Evolutionary conservation across 2,888 invertebrate species (phyloP).

Genomic region (Parascotia fuliginaria): DNA sequence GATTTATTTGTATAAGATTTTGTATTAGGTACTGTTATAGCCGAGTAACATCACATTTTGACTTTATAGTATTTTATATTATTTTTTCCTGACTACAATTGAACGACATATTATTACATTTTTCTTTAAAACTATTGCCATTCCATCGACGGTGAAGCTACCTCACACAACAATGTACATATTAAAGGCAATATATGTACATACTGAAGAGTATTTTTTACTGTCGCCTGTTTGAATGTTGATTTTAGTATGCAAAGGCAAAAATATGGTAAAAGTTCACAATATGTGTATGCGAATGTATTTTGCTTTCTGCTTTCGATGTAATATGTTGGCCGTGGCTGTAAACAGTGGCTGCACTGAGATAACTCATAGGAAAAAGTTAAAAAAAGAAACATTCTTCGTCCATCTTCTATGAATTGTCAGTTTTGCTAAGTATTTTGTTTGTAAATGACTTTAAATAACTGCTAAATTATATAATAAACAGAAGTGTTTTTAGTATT

Average conservation of each 20-base stretch:
- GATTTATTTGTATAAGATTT: slow-evolving; percentile 5
- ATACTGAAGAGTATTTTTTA: slow-evolving; percentile 63
- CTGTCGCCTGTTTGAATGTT: slow-evolving; percentile 52
- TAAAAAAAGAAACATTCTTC: too few species aligned
- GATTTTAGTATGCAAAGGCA: slow-evolving; percentile 41
- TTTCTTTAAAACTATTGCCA: slow-evolving; percentile 6
- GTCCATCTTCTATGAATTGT: too few species aligned
- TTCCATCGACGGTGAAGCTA: slow-evolving; percentile 43
- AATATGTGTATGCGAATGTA: slow-evolving; percentile 27
- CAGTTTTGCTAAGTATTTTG: too few species aligned
- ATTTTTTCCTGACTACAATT: not conserved
- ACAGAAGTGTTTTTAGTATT: too few species aligned
- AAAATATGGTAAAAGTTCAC: slow-evolving; percentile 29
- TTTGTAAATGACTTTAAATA: too few species aligned
- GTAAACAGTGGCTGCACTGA: slow-evolving; percentile 21
- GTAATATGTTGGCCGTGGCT: slow-evolving; percentile 27
- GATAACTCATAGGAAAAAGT: not conserved
- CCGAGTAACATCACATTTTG: slow-evolving; percentile 1
- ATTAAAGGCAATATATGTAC: slow-evolving; percentile 61
- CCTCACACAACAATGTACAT: slow-evolving; percentile 56
- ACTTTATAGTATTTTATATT: slow-evolving; percentile 1
- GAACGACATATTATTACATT: not conserved
- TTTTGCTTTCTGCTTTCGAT: slow-evolving; percentile 41
- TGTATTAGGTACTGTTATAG: not conserved
- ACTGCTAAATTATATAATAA: too few species aligned